Evolutionary conservation across 2,113 vertebrate genomes (phyloP), one percentile per base, ranked within the genome.

Genomic region (Atlantisia rogersi): DNA sequence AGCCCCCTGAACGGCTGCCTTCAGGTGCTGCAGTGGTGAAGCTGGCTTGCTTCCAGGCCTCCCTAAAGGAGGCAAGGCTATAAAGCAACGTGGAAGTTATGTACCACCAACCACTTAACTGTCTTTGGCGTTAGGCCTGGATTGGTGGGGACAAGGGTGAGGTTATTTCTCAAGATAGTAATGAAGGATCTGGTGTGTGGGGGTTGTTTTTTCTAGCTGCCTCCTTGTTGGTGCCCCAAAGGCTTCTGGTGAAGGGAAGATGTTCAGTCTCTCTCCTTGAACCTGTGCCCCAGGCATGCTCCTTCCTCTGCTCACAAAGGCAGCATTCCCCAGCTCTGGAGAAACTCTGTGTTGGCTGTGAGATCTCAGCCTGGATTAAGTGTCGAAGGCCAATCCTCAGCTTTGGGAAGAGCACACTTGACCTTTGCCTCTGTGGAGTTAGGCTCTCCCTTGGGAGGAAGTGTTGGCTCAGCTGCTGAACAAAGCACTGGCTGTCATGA

Each of bases 391-490:
- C 31, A 39, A 64, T 92, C 79, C 75, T 94, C 6, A 9, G 76
- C 82, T 96, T 96, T 97, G 95, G 94, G 97, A 97, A 97, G 92
- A 96, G 63, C 92, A 83, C 71, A 78, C 92, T 96, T 97, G 96
- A 98, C 96, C 97, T 95, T 69, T 97, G 87, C 94, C 86, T 92
- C 86, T 35, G 6, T 1, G 14, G 84, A 91, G 86, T 89, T 94
- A 32, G 0, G 0, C 13, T 64, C 28, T 96, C 93, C 64, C 80
- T 86, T 0, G 62, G 92, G 88, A 98, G 92, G 98, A 98, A 97
- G 64, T 90, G 89, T 96, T 88, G 84, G 88, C 60, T 78, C 78
- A 37, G 59, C 77, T 12, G 26, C 93, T 44, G 48, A 92, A 95
- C 53, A 71, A 93, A 94, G 90, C 13, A 0, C 79, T 95, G 92